Conservation (phyloP, 2,888 invertebrate species). For the Lochmaea capreae region DNA sequence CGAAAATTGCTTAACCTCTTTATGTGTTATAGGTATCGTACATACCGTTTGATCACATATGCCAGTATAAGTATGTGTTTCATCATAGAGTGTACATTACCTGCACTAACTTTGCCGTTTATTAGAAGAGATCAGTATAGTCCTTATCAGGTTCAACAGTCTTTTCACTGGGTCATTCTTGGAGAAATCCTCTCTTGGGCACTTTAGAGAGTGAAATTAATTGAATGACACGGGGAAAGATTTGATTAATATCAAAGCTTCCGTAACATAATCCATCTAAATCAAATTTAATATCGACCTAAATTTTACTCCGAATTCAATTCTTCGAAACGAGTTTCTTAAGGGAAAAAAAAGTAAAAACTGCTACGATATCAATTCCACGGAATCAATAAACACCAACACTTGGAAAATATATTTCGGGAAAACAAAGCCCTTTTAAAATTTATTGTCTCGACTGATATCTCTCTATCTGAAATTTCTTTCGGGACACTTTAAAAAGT, state of each 20-base stretch:
- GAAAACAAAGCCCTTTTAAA: constrained; percentile 27
- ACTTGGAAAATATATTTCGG: constrained; percentile 28
- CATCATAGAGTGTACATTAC: too few relatives aligned
- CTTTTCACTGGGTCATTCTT: too few relatives aligned
- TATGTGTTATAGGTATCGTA: too few relatives aligned
- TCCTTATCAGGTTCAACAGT: too few relatives aligned
- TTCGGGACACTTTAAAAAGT: neutral
- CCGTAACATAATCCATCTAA: neutral
- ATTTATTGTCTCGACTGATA: constrained; percentile 17
- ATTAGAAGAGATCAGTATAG: too few relatives aligned
- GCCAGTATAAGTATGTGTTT: neutral
- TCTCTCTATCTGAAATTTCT: constrained; percentile 16
- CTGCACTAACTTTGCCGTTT: too few relatives aligned
- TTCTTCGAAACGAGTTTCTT: constrained; percentile 3
- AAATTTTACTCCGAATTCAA: neutral
- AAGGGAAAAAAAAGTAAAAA: constrained; percentile 14
- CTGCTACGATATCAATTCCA: constrained; percentile 24
- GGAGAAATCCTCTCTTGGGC: too few relatives aligned
- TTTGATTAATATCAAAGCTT: neutral
- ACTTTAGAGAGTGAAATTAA: neutral
- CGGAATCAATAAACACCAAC: constrained; percentile 28
- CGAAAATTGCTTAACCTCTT: constrained; percentile 28
- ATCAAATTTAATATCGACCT: neutral
- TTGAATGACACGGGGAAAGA: neutral
- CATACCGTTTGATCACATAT: constrained; percentile 8